Conservation (phyloP, 2,797 vertebrate genomes). For the Coranthus polyacanthus region DNA sequence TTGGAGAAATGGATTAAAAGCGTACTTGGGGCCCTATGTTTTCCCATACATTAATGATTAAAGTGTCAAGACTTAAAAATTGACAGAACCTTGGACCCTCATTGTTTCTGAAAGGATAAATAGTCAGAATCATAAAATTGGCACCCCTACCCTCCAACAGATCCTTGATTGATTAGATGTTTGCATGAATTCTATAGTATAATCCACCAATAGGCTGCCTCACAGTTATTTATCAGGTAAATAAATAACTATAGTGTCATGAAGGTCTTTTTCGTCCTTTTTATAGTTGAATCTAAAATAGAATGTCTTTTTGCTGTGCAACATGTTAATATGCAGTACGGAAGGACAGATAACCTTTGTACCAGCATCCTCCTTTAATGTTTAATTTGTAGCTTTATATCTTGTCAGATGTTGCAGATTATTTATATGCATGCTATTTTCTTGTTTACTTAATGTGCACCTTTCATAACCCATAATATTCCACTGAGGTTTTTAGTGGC, state of each 20-base stretch:
- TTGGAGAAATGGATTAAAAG: slow-evolving; percentile 42
- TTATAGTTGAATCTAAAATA: slow-evolving; percentile 37
- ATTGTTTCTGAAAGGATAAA: too few relatives aligned
- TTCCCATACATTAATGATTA: slow-evolving; percentile 20
- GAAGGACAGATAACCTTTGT: slow-evolving; percentile 65
- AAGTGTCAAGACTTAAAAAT: slow-evolving; percentile 7
- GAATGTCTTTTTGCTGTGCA: slow-evolving; percentile 32
- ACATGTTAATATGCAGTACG: slow-evolving; percentile 43
- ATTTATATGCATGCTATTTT: slow-evolving; percentile 56
- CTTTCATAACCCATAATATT: slow-evolving; percentile 30
- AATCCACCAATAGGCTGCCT: slow-evolving; percentile 8
- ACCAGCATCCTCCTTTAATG: slow-evolving; percentile 46
- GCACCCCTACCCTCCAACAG: slow-evolving; percentile 1
- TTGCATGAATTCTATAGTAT: not conserved
- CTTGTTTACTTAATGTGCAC: slow-evolving; percentile 58
- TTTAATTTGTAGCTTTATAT: slow-evolving; percentile 67
- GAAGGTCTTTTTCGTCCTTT: slow-evolving; percentile 39
- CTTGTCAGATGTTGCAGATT: slow-evolving; percentile 56
- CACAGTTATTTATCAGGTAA: slow-evolving; percentile 20
- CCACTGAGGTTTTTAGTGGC: slow-evolving; percentile 24
- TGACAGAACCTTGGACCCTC: too few relatives aligned
- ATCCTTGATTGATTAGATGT: slow-evolving; percentile 7
- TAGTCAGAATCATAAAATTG: too few relatives aligned
- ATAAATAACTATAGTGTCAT: slow-evolving; percentile 17
- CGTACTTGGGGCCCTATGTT: slow-evolving; percentile 8